phyloP scores from a whole-genome alignment of 2,113 vertebrate genomes.

The Pyrgilauda ruficollis region DNA sequence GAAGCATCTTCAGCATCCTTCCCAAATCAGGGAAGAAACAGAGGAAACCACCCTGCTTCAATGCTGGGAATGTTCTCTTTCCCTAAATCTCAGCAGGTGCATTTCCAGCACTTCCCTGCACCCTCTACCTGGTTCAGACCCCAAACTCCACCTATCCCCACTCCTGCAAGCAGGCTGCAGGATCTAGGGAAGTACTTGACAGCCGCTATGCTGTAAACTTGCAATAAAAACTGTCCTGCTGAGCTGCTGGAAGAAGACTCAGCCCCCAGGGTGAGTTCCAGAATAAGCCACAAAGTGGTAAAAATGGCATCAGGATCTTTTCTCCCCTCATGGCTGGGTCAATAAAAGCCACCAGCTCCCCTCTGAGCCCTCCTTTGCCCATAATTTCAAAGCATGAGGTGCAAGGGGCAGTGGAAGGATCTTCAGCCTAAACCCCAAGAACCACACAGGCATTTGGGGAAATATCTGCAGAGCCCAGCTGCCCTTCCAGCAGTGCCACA shows the following conservation, averaged over 20 bases:
- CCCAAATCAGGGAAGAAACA: background rate
- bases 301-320: background rate
- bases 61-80: fast-evolving
- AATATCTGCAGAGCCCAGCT: background rate
- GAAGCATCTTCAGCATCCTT: background rate
- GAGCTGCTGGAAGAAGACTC: background rate
- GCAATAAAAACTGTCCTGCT: background rate
- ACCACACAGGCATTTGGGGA: background rate
- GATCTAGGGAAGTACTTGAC: background rate
- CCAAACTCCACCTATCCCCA: background rate
- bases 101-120: background rate
- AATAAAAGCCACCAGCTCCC: background rate
- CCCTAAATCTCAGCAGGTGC: background rate
- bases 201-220: background rate
- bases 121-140: background rate
- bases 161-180: background rate
- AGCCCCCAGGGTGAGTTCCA: background rate
- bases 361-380: background rate
- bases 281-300: background rate
- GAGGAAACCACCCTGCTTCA: background rate
- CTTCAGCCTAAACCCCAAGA: background rate
- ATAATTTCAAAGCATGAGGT: background rate
- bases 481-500: background rate
- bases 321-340: background rate
- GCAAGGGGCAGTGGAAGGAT: background rate